Conservation (phyloP, 2,113 vertebrate species). For the Montifringilla adamsi region DNA sequence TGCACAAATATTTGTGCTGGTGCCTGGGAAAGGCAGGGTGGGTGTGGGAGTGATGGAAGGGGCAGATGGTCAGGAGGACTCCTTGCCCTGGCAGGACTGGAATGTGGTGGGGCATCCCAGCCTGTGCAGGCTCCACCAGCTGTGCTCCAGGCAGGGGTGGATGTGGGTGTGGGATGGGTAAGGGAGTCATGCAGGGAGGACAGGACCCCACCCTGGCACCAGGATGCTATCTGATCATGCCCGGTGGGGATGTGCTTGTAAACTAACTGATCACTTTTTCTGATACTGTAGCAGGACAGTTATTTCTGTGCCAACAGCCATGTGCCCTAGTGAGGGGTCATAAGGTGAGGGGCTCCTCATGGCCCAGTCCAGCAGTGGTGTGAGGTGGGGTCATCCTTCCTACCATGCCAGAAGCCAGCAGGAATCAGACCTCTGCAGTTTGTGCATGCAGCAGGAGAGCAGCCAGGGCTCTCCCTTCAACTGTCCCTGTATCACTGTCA, state of each 20-base stretch:
- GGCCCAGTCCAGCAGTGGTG: not conserved
- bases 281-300: not conserved
- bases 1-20: not conserved
- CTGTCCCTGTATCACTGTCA: rapidly evolving
- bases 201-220: not conserved
- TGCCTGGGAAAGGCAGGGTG: not conserved
- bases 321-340: not conserved
- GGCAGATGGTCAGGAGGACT: not conserved
- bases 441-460: not conserved
- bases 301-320: not conserved
- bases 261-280: not conserved
- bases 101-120: not conserved
- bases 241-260: not conserved
- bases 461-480: not conserved
- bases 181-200: not conserved
- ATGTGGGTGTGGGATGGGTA: not conserved
- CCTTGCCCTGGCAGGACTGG: not conserved
- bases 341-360: not conserved
- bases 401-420: not conserved
- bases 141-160: not conserved
- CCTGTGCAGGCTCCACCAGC: rapidly evolving
- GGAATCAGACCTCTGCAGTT: not conserved
- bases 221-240: not conserved
- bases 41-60: not conserved
- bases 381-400: not conserved